Evolutionary conservation across 2,113 vertebrate genomes (phyloP), one percentile per base, ranked within the genome.

Genomic region (Plestiodon gilberti): DNA sequence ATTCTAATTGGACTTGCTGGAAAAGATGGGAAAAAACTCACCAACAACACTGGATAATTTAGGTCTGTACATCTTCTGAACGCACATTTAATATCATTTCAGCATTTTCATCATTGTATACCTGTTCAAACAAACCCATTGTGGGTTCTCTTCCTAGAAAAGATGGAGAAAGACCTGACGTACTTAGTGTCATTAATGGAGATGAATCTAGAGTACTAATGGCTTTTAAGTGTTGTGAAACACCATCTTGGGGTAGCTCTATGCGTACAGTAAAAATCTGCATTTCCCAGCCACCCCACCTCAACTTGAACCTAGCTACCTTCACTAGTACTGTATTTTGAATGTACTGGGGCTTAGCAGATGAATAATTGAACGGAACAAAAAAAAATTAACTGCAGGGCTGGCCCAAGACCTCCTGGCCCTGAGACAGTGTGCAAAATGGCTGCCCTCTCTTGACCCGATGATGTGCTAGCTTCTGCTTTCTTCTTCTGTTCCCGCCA

Each of bases 1-100:
- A 76, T 25, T 8, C 82, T 85, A 70, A 65, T 64, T 80, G 62
- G 65, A 57, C 9, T 85, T 90, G 82, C 81, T 55, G 82, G 79
- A 65, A 25, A 81, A 35, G 1, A 0, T 71, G 33, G 59, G 61
- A 3, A 70, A 80, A 22, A 78, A 76, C 18, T 61, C 33, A 17
- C 43, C 43, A 48, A 5, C 43, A 48, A 48, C 43, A 48, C 43
- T 48, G 43, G 43, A 5, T 48, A 48, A 48, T 48, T 48, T 48
- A 48, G 8, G 43, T 48, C 4, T 48, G 43, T 48, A 48, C 43
- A 48, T 48, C 43, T 48, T 48, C 43, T 48, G 43, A 48, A 48
- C 62, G 17, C 52, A 77, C 61, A 1, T 18, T 69, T 74, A 48
- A 20, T 33, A 78, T 67, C 65, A 57, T 79, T n/a, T 30, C 38